Evolutionary conservation across 2,888 invertebrate species (phyloP).

Genomic region (Papilio demoleus): DNA sequence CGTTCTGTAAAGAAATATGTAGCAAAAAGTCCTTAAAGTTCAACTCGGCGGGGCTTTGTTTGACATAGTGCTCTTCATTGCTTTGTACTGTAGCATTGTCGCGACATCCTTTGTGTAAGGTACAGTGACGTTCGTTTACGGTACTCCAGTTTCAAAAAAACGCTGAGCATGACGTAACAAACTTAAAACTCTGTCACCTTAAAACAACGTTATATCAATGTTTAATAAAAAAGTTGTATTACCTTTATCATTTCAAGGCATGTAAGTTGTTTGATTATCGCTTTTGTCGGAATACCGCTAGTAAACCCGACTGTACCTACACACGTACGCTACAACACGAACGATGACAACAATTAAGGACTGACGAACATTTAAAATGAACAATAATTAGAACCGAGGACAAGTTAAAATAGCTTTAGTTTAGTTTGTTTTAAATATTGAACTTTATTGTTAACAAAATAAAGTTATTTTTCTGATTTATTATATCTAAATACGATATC

Average conservation of each 20-base stretch:
- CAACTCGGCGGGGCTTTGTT: slow-evolving; percentile 23
- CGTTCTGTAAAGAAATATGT: slow-evolving; percentile 13
- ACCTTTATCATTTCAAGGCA: background rate
- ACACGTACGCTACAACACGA: background rate
- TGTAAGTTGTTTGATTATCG: background rate
- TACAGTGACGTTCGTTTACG: background rate
- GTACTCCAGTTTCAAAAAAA: background rate
- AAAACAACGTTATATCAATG: background rate
- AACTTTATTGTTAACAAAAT: background rate
- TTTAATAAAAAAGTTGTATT: too few species aligned
- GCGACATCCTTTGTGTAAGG: background rate
- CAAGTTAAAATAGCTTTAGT: background rate
- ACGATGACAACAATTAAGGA: slow-evolving; percentile 5
- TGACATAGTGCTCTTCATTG: slow-evolving; percentile 29
- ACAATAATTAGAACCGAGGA: slow-evolving; percentile 8
- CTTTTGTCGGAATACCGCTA: background rate
- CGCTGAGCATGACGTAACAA: background rate
- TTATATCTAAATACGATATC: too few species aligned
- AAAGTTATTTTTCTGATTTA: too few species aligned
- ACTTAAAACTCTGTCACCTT: background rate
- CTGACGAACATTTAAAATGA: slow-evolving; percentile 2
- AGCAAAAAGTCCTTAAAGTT: slow-evolving; percentile 18
- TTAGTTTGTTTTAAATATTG: background rate
- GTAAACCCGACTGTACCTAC: background rate
- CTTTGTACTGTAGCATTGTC: slow-evolving; percentile 17